Base-by-base conservation (phyloP, 1,140 invertebrate species). In the Drosophila lowei region DNA sequence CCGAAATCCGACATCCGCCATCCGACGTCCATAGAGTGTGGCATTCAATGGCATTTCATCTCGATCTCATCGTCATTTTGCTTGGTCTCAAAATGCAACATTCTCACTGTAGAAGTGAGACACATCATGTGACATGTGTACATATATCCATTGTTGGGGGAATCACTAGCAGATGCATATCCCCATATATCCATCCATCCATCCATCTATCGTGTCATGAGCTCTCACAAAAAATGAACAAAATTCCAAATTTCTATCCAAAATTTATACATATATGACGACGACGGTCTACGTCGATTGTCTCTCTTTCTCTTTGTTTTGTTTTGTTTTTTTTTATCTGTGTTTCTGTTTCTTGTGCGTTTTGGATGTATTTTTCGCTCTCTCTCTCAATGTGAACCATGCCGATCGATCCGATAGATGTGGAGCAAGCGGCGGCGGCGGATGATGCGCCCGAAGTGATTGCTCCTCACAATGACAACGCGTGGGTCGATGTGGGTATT, bases 251-350 rank as follows among this genome's bases (percentile, higher is more conserved):
- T 65, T 72, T 41, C 30, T 28, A 63, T 85, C 11, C 83, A 64
- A 86, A 89, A 89, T 89, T 79, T 46, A 47, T 61, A 56, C 65
- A 55, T 72, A 56, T 72, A 50, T 72, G 67, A 76, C 65, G 77
- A 16, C 47, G 15, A 28, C 38, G 11, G 43, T 23, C 66, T 9
- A 44, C 18, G 21, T 47, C 41, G 53, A 63, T 64, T 68, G 30
- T 71, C 60, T 88, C 61, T 77, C 53, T 78, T 81, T 86, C 60
- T 65, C 59, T 77, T 68, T 76, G 50, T 62, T 67, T 74, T 59
- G 53, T 16, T 72, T 62, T 53, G 58, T 66, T 59, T 57, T 16
- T 67, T 53, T 62, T 66, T 77, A 13, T 38, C 11, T 38, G 34
- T 57, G 50, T 65, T 64, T 63, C 15, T 73, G 56, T 85, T 60